Evolutionary conservation across 2,113 vertebrate species (phyloP).

Genomic region (Haemorhous mexicanus): DNA sequence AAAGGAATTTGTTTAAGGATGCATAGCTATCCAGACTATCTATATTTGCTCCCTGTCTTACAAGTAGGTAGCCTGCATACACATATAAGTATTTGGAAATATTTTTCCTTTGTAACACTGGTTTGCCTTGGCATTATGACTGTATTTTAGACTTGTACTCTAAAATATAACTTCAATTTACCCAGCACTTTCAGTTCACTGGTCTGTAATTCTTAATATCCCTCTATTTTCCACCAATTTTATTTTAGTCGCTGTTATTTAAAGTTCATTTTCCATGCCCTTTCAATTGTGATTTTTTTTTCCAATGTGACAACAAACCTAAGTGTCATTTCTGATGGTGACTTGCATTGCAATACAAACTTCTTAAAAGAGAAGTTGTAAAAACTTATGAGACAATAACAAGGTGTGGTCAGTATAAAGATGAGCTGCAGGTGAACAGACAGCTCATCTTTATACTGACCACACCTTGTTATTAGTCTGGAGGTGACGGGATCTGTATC

Average conservation of each 20-base stretch:
- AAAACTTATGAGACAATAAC: neutral
- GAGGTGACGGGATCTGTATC: neutral
- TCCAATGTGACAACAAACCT: neutral
- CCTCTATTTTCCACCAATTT: constrained; percentile 3
- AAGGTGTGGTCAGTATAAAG: neutral
- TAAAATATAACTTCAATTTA: constrained; percentile 42
- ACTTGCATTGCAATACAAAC: neutral
- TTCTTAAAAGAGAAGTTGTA: neutral
- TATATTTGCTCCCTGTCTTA: neutral
- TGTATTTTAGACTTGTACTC: neutral
- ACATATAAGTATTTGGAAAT: neutral
- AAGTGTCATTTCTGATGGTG: neutral
- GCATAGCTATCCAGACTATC: neutral
- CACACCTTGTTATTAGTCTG: neutral
- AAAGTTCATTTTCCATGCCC: constrained; percentile 8
- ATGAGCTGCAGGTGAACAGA: neutral
- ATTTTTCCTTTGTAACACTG: neutral
- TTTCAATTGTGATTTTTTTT: neutral
- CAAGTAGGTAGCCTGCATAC: neutral
- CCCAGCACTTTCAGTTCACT: constrained; percentile 24
- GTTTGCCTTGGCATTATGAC: neutral
- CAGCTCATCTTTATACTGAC: neutral
- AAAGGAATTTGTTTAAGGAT: neutral
- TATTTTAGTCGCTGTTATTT: neutral
- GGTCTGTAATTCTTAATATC: constrained; percentile 44